Conservation (phyloP, 2,888 invertebrate genomes). For the Drosophila algonquin region DNA sequence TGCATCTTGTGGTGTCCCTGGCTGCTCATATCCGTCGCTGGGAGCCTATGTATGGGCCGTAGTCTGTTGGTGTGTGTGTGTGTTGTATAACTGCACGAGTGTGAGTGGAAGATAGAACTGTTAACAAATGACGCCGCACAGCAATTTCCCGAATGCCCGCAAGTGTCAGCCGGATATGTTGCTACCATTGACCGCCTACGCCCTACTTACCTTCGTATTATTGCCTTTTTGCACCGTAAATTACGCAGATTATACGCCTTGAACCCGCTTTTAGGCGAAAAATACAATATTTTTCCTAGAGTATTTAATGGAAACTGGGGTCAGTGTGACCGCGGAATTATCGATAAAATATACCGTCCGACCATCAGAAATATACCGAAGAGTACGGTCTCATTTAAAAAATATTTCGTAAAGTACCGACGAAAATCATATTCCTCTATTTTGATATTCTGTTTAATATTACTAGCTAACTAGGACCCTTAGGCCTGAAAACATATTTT, state of each 20-base stretch:
- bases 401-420: too few species aligned
- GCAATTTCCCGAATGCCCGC: not conserved
- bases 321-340: too few species aligned
- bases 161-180: not conserved
- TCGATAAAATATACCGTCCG: too few species aligned
- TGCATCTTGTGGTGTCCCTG: conserved; percentile 84
- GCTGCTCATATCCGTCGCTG: conserved; percentile 79
- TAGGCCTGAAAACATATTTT: too few species aligned
- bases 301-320: not conserved
- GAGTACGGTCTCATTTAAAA: too few species aligned
- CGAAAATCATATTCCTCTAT: too few species aligned
- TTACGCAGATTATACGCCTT: not conserved
- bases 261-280: not conserved
- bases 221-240: not conserved
- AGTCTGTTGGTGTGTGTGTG: not conserved
- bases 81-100: not conserved
- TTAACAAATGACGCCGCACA: conserved; percentile 13
- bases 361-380: too few species aligned
- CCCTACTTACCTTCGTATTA: not conserved
- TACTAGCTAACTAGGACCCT: too few species aligned
- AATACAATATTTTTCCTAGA: not conserved
- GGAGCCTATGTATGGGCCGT: not conserved
- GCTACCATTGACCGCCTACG: not conserved
- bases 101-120: conserved; percentile 1
- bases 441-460: too few species aligned